Conservation (phyloP, 1,140 invertebrate genomes). For the Caerostris extrusa region DNA sequence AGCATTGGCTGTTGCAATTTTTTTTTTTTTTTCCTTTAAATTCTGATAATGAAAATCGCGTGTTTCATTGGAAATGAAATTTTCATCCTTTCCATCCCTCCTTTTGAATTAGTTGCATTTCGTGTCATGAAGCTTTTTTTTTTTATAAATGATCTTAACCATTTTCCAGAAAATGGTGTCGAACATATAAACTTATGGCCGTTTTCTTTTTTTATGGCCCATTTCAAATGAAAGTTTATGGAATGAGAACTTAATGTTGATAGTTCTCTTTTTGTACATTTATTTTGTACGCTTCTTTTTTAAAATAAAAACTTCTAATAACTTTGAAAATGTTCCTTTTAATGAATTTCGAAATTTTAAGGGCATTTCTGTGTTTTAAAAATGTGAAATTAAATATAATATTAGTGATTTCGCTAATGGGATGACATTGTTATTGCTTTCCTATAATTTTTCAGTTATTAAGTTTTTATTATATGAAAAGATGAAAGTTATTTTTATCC, state of each 20-base stretch:
- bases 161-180: not conserved
- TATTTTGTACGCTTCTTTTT: not conserved
- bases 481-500: no score
- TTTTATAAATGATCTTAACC: not conserved
- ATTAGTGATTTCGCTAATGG: no score
- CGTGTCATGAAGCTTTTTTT: not conserved
- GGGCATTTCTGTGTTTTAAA: no score
- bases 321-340: not conserved
- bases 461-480: no score
- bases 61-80: not conserved
- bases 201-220: not conserved
- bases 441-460: no score
- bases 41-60: no score
- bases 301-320: not conserved
- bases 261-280: not conserved
- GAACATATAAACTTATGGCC: constrained; percentile 6
- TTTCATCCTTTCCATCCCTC: not conserved
- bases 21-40: not conserved
- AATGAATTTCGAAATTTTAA: not conserved
- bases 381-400: no score
- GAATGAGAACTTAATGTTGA: constrained; percentile 11
- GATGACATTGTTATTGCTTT: no score
- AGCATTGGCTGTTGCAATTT: not conserved
- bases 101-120: no score
- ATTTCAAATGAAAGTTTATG: not conserved